A percentile compares a stretch with the other conserved stretches of the same genome.
phyloP scores from a whole-genome alignment of 1,140 invertebrate species.

The Vanessa tameamea region DNA sequence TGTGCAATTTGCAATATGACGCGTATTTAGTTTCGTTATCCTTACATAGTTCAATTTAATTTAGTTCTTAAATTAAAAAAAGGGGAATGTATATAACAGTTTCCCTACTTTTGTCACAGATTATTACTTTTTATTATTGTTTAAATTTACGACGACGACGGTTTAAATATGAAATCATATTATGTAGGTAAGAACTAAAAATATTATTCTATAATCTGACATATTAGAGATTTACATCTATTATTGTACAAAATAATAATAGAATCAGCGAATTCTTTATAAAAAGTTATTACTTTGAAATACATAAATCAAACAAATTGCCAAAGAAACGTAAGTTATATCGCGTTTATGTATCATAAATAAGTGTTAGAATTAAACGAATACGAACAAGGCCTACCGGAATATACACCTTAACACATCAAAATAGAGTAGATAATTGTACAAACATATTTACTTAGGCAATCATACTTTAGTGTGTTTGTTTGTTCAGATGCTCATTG shows the following conservation, averaged over 20 bases:
- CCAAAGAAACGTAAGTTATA: constrained; percentile 23
- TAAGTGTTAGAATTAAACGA: constrained; percentile 22
- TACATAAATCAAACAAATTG: constrained; percentile 25
- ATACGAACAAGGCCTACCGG: neutral
- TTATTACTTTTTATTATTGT: no score
- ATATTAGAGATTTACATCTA: no score
- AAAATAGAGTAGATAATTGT: constrained; percentile 2
- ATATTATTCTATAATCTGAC: no score
- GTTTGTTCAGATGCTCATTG: constrained; percentile 61
- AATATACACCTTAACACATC: constrained; percentile 18
- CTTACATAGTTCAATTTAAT: neutral
- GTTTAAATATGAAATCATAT: no score
- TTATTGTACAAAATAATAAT: neutral
- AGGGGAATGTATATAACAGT: no score
- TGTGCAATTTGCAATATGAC: neutral
- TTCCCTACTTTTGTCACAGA: no score
- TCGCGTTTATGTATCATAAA: constrained; percentile 26
- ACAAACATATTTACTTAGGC: constrained; percentile 10
- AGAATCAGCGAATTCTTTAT: neutral
- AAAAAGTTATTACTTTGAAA: constrained; percentile 7
- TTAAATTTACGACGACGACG: no score
- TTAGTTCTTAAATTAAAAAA: neutral
- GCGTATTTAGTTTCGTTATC: neutral
- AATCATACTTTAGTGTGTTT: constrained; percentile 60
- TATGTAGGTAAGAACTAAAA: no score